Base-by-base conservation (phyloP, 2,113 vertebrate species). In the Urocynchramus pylzowi region DNA sequence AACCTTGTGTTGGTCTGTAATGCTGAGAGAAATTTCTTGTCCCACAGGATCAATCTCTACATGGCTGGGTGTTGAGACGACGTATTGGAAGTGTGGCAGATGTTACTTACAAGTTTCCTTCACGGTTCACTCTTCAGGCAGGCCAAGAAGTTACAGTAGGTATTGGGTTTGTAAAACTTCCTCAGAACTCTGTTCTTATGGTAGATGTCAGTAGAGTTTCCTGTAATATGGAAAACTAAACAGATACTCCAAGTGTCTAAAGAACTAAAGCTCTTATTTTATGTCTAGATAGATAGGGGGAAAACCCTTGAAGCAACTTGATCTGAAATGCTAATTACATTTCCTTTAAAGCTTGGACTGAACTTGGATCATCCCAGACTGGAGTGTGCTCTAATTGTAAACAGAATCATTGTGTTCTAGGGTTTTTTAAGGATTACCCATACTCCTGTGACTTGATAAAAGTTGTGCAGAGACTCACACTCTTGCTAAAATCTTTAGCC, bases 141-240 rank as follows among this genome's bases (percentile, higher is more conserved):
- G 98, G 98, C 23, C 97, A 98, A 69, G 97, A 93, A 10, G 97
- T 99, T 70, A 99, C 98, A 57, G 99, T 99, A 95, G 97, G 98
- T 98, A 82, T 69, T 39, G 7, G 33, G 20, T 90, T 74, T 90
- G 47, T 63, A 33, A 67, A 57, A 39, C 14, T 76, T 78, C 20
- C 13, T 84, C 17, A 8, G n/a, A 87, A n/a, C 22, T 79, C 44
- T 79, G 17, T 35, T 89, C 50, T 52, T 74, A 65, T 17, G 18
- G 54, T 84, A 45, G 16, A 27, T 75, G 19, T 49, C 47, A 84
- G 37, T 3, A 69, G 35, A 41, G 28, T 49, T 59, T 52, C 8
- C 11, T 30, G 8, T 68, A 50, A 54, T 37, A 45, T 12, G 13
- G 23, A 73, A 89, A 75, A 70, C 12, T 44, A 50, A 33, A 67